Evolutionary conservation across 1,140 invertebrate genomes (phyloP), one percentile per base, ranked within the genome.

Genomic region (Nephila pilipes): DNA sequence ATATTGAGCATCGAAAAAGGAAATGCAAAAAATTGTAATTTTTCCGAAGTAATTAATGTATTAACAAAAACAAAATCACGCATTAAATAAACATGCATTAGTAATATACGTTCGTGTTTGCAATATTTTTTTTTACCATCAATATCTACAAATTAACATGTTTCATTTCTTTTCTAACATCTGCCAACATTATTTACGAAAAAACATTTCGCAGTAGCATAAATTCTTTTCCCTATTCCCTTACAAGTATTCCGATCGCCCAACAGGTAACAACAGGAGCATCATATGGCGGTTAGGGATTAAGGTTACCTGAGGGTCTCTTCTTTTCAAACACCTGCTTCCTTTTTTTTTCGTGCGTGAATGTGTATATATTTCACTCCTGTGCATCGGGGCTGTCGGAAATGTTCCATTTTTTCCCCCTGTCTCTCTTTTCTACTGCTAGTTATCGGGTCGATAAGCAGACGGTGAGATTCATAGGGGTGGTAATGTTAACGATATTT

Each of bases 291-390:
- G 16, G 55, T 63, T 85, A 22, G 25, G 22, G 46, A 85, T 87
- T 60, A 60, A 65, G 85, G 85, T 87, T 87, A 87, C 85, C 58
- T 88, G 87, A 55, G 87, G 87, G 63, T 87, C 63, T 65, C 63
- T 32, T 25, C 85, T 36, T 20, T 60, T 46, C 87, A 25, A 85
- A 57, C 87, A 88, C 87, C 87, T 88, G 87, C 63, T 25, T 38
- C 36, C 22, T 69, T 65, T 88, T 88, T 69, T 60, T 60, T 87
- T 75, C 69, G 80, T 29, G 69, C 69, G 8, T 75, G 69, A 16
- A 14, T 14, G 63, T 65, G 8, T 20, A 83, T 83, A 54, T 60
- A 87, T 63, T 65, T 88, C 36, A 46, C 36, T 36, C 10, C 22
- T 32, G 14, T 60, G 32, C 63, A 75, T 88, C 87, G 36, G 87